Percentiles rank a stretch among this genome's conserved stretches.
phyloP scores from a whole-genome alignment of 1,140 invertebrate species.

The Drosophila repletoides region DNA sequence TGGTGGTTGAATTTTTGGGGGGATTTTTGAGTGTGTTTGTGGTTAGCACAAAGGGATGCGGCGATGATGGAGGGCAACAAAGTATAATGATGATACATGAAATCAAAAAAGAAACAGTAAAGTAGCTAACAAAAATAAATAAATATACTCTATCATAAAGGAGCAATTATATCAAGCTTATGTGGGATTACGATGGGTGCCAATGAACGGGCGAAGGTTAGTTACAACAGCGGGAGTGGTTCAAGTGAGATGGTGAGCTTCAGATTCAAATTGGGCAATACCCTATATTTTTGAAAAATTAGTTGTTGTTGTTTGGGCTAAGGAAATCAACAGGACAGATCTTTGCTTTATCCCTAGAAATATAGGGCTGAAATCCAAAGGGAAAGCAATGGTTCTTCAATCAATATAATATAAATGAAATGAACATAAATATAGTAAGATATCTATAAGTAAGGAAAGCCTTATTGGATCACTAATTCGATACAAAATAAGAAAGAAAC shows the following conservation, averaged over 20 bases:
- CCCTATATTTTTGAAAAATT: no score
- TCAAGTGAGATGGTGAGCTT: neutral
- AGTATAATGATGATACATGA: constrained; percentile 62
- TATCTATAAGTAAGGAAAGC: no score
- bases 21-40: constrained; percentile 18
- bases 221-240: constrained; percentile 17
- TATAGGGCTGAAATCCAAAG: no score
- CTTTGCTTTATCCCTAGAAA: no score
- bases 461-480: no score
- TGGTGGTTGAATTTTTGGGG: neutral
- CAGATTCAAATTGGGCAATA: neutral
- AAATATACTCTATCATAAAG: constrained; percentile 16
- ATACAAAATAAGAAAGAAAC: no score
- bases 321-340: no score
- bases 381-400: no score
- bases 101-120: constrained; percentile 58
- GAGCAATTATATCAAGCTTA: neutral
- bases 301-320: constrained; percentile 6
- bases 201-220: constrained; percentile 15
- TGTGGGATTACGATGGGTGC: constrained; percentile 7
- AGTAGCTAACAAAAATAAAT: constrained; percentile 47
- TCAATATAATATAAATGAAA: no score
- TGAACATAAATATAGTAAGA: no score
- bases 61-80: constrained; percentile 49
- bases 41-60: constrained; percentile 65